Base-by-base conservation (phyloP, 1,140 invertebrate genomes). In the Phenacoccus solenopsis region DNA sequence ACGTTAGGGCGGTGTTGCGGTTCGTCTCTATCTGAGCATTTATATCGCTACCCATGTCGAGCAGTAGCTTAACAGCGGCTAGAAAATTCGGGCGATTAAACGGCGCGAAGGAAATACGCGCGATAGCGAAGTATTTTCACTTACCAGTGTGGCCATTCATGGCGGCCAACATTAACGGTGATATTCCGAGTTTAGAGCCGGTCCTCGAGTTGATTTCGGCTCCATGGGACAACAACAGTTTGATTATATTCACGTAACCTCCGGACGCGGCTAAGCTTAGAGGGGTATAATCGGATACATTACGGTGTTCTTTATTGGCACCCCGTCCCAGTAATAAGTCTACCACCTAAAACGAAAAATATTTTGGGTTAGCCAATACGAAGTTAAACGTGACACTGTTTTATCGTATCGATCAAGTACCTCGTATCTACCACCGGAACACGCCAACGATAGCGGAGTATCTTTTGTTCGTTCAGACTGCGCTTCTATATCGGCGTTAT, bases 1-100 rank as follows among this genome's bases (percentile, higher is more conserved):
- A 83, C 10, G 98, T 99, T 68, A 99, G 82, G 4, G 98, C 98
- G 13, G 98, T 99, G 79, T 99, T 99, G 57, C 96, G 83, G 80
- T 99, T 99, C 1, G 98, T 99, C 81, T 99, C 98, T 75, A 99
- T 99, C 83, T 98, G 94, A 69, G 97, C 96, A 84, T 99, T 99
- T 72, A 99, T 99, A 79, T 99, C 98, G 78, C 94, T 96, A 69
- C 96, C 96, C 88, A 94, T 96, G 78, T 99, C 96, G 67, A 99
- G 81, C 20, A 99, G 82, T 67, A 99, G 81, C 76, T 90, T 89
- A 13, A 93, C 91, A 67, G 91, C 90, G 69, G 89, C 88, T 80
- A 67, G n/a, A 77, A 78, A 64, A 30, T 30, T n/a, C n/a, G n/a
- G n/a, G n/a, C n/a, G n/a, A n/a, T n/a, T n/a, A n/a, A n/a, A n/a